phyloP scores from a whole-genome alignment of 2,888 invertebrate species.

The Hypolimnas misippus region DNA sequence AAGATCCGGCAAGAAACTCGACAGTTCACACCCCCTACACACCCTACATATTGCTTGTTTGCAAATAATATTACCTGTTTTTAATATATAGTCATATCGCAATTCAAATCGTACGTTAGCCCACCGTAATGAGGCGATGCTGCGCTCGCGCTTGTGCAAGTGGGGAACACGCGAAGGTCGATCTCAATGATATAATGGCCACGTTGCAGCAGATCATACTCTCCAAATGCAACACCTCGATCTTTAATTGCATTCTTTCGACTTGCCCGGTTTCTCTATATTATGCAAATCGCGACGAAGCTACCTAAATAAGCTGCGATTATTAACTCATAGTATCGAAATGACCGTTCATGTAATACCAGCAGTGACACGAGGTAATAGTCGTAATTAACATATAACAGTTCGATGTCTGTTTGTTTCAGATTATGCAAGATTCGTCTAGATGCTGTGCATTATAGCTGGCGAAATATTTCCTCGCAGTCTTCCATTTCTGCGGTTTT shows the following conservation, averaged over 20 bases:
- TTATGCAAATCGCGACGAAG: constrained; percentile 36
- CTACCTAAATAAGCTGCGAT: constrained; percentile 8
- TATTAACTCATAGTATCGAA: constrained; percentile 22
- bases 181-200: constrained; percentile 44
- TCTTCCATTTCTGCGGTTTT: constrained; percentile 30
- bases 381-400: constrained; percentile 7
- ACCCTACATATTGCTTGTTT: no score
- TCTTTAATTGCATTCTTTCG: constrained; percentile 48
- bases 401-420: constrained; percentile 32
- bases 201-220: constrained; percentile 46
- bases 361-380: constrained; percentile 15
- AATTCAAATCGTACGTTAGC: constrained; percentile 20
- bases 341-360: constrained; percentile 3
- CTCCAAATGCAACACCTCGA: constrained; percentile 42
- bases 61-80: no score
- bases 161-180: constrained; percentile 51
- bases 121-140: constrained; percentile 36
- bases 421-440: constrained; percentile 37
- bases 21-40: no score
- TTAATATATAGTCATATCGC: neutral
- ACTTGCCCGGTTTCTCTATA: constrained; percentile 28
- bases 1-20: no score
- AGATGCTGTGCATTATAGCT: constrained; percentile 24
- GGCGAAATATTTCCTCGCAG: constrained; percentile 21
- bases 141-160: constrained; percentile 45